Percentiles rank a stretch among this genome's conserved stretches.
phyloP scores from a whole-genome alignment of 1,140 invertebrate genomes.

The Oryzaephilus surinamensis region DNA sequence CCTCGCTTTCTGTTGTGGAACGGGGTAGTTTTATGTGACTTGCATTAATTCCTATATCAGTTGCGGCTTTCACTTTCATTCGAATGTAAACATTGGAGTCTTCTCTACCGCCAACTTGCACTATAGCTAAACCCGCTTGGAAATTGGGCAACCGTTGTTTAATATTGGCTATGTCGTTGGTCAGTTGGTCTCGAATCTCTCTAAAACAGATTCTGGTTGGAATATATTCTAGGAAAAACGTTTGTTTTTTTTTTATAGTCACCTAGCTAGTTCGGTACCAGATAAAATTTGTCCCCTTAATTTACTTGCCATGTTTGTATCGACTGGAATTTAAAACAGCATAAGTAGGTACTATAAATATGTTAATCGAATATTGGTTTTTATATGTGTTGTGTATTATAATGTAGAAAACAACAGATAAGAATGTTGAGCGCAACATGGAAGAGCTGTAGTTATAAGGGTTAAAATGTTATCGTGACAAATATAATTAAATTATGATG shows the following conservation, averaged over 20 bases:
- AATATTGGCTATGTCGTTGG: constrained; percentile 52
- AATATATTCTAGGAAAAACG: background rate
- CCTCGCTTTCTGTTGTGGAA: constrained; percentile 75
- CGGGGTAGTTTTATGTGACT: constrained; percentile 72
- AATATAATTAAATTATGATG: too few species aligned
- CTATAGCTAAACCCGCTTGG: constrained; percentile 66
- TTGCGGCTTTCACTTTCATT: constrained; percentile 90
- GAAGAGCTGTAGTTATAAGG: too few species aligned
- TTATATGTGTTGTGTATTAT: too few species aligned
- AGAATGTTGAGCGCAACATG: too few species aligned
- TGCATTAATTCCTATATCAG: constrained; percentile 80
- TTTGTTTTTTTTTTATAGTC: constrained; percentile 23
- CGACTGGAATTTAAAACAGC: background rate
- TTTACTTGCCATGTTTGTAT: constrained; percentile 6
- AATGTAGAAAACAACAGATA: too few species aligned
- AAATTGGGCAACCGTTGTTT: constrained; percentile 51
- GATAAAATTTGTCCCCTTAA: constrained; percentile 45
- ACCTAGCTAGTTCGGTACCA: constrained; percentile 53
- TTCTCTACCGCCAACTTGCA: constrained; percentile 85
- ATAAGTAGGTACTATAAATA: too few species aligned
- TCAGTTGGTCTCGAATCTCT: constrained; percentile 61
- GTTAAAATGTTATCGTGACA: too few species aligned
- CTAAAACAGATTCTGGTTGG: constrained; percentile 41
- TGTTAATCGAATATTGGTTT: too few species aligned
- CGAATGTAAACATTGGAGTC: constrained; percentile 99